phyloP scores from a whole-genome alignment of 2,888 invertebrate genomes.

The Neoitamus cyanurus region DNA sequence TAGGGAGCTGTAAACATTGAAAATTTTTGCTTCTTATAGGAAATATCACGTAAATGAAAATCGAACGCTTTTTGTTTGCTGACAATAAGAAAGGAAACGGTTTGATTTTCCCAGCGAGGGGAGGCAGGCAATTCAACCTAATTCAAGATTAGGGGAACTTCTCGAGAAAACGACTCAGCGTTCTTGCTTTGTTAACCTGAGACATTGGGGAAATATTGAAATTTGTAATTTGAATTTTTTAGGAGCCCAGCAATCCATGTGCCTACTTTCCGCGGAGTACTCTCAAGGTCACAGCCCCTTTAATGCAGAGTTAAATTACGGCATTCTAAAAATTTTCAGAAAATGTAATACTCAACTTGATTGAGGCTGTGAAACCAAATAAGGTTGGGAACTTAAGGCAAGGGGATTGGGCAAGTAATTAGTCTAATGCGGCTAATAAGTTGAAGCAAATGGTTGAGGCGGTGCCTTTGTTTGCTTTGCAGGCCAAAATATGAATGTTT shows the following conservation, averaged over 20 bases:
- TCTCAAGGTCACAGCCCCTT: not conserved
- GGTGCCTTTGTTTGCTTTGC: too few relatives aligned
- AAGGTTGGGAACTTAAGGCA: too few relatives aligned
- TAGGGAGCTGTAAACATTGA: not conserved
- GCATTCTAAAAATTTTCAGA: too few relatives aligned
- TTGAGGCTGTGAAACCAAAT: too few relatives aligned
- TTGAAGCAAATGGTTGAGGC: too few relatives aligned
- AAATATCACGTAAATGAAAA: slow-evolving; percentile 30
- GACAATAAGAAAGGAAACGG: slow-evolving; percentile 7
- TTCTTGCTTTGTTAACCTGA: not conserved
- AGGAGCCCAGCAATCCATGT: not conserved
- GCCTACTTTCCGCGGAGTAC: not conserved
- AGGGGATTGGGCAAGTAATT: too few relatives aligned
- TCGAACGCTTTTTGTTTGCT: slow-evolving; percentile 8
- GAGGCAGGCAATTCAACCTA: not conserved
- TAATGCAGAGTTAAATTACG: too few relatives aligned
- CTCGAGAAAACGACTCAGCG: not conserved
- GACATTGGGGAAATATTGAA: not conserved
- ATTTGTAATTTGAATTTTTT: not conserved
- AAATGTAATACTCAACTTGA: too few relatives aligned
- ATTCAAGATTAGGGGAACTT: not conserved
- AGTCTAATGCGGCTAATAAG: too few relatives aligned
- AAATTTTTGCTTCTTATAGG: not conserved
- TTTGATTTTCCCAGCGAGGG: not conserved
- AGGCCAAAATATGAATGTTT: too few relatives aligned